Percentiles rank a stretch among this genome's conserved stretches.
These are phyloP conservation scores for Watsonalla binaria DNA, from an alignment of 2,888 invertebrate species.

Conservation along the genomic window DNA sequence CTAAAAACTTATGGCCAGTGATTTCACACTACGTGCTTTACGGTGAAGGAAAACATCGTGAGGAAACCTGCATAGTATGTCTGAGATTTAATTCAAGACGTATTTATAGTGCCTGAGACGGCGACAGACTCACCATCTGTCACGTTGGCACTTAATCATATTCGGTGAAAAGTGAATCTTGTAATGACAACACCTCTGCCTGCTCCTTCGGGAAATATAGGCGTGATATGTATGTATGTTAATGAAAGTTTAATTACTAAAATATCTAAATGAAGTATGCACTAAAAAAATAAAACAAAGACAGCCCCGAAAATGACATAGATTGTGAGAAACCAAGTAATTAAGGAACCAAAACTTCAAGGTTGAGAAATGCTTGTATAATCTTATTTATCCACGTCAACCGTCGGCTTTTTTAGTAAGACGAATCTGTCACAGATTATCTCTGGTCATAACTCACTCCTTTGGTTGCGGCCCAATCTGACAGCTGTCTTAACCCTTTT, in stretches of 20 bases:
- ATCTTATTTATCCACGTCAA: slow-evolving; percentile 75
- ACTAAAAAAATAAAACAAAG: slow-evolving; percentile 19
- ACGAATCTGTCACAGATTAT: slow-evolving; percentile 77
- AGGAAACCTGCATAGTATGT: too few species aligned
- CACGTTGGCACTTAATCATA: too few species aligned
- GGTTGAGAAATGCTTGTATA: slow-evolving; percentile 66
- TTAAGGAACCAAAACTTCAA: slow-evolving; percentile 66
- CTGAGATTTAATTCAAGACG: too few species aligned
- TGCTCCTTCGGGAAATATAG: too few species aligned
- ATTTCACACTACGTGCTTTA: too few species aligned
- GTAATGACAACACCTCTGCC: too few species aligned
- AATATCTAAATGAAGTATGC: slow-evolving; percentile 4
- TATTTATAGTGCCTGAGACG: too few species aligned
- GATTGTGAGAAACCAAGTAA: slow-evolving; percentile 76
- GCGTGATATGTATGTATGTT: too few species aligned
- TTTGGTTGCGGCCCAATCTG: slow-evolving; percentile 69
- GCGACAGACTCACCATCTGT: too few species aligned
- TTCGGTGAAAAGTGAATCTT: too few species aligned
- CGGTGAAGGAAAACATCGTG: too few species aligned
- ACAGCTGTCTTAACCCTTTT: slow-evolving; percentile 78
- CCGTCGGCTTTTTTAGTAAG: slow-evolving; percentile 72
- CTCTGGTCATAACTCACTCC: slow-evolving; percentile 69
- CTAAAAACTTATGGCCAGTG: too few species aligned
- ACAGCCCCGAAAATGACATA: slow-evolving; percentile 38
- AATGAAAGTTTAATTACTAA: not conserved